Conservation (phyloP, 1,140 invertebrate genomes). For the Saccostrea echinata region DNA sequence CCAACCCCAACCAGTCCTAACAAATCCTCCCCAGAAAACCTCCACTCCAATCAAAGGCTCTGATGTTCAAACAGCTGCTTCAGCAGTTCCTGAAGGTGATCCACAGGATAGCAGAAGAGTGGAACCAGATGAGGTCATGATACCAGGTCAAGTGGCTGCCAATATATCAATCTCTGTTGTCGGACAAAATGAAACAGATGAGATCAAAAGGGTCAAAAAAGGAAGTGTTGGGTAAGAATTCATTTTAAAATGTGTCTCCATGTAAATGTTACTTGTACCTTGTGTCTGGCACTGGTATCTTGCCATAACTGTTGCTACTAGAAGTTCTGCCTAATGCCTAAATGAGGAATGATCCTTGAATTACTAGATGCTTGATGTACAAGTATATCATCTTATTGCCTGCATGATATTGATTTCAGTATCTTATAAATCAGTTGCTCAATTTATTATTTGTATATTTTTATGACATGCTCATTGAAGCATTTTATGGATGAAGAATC, state of each 20-base stretch:
- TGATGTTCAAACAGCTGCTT: neutral
- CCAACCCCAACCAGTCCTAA: neutral
- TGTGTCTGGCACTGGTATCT: too few species aligned
- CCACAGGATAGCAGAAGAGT: neutral
- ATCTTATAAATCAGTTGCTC: neutral
- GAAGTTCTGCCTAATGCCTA: neutral
- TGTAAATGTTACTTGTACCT: too few species aligned
- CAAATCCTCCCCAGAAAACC: neutral
- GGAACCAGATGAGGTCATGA: neutral
- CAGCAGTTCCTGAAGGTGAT: neutral
- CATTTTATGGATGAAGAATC: neutral
- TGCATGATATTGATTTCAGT: neutral
- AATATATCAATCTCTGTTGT: constrained; percentile 55
- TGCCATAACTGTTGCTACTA: too few species aligned
- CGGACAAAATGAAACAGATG: constrained; percentile 63
- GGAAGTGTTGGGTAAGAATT: constrained; percentile 25
- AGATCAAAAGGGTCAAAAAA: constrained; percentile 54
- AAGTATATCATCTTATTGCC: neutral
- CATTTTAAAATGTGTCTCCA: too few species aligned
- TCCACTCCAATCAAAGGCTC: neutral
- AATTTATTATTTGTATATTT: neutral
- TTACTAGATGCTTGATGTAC: neutral
- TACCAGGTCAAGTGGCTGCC: constrained; percentile 56
- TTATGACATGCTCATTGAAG: neutral
- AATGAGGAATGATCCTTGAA: neutral